Conservation (phyloP, 2,113 vertebrate genomes). For the Ascaphus truei region DNA sequence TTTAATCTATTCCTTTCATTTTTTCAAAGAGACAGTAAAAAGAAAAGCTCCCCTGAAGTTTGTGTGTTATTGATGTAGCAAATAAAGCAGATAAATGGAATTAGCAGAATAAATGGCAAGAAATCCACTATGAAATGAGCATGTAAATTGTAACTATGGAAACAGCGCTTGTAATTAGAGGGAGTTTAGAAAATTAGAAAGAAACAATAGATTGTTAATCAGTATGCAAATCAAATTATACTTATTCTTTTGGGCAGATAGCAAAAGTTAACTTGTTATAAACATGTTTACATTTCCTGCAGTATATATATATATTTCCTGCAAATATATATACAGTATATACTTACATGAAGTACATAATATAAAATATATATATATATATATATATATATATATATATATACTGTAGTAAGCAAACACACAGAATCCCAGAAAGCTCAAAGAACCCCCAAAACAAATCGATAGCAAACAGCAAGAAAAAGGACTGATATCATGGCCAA, state of each 20-base stretch:
- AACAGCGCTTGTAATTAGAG: constrained; percentile 47
- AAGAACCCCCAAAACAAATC: no score
- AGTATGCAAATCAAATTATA: constrained; percentile 40
- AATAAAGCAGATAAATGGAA: constrained; percentile 51
- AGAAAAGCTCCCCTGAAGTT: constrained; percentile 47
- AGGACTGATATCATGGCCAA: no score
- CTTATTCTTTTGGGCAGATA: constrained; percentile 32
- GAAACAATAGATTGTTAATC: constrained; percentile 44
- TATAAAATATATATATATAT: no score
- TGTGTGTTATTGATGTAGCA: constrained; percentile 44
- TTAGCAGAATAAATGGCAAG: constrained; percentile 38
- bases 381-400: no score
- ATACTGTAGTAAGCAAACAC: no score
- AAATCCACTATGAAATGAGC: constrained; percentile 51
- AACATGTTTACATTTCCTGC: no score
- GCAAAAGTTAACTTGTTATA: constrained; percentile 23
- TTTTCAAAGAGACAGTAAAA: constrained; percentile 40
- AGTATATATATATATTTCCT: no score
- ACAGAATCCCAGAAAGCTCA: no score
- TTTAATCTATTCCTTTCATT: constrained; percentile 47
- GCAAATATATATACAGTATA: no score
- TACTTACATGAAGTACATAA: no score
- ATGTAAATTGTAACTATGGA: constrained; percentile 51
- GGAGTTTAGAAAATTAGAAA: constrained; percentile 46
- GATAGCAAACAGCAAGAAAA: no score